Evolutionary conservation across 2,888 invertebrate genomes (phyloP).

Genomic region (Cataglyphis albicans): DNA sequence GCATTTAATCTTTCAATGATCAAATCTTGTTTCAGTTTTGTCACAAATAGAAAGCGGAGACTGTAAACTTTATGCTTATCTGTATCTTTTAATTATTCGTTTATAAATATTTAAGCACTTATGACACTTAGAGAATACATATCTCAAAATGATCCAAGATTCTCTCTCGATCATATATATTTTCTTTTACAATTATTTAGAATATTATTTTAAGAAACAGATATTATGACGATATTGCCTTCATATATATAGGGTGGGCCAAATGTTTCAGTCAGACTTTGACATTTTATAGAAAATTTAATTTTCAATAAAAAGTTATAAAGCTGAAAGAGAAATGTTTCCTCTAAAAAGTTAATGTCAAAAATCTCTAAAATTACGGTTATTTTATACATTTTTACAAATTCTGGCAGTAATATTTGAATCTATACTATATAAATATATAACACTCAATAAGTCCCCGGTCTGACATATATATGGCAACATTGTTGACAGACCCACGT

Average conservation of each 20-base stretch:
- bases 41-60: background rate
- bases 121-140: background rate
- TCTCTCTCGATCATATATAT: background rate
- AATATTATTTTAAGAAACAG: background rate
- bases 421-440: background rate
- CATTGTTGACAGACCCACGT: too few relatives aligned
- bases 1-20: background rate
- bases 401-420: too few relatives aligned
- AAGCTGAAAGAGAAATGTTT: too few relatives aligned
- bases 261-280: too few relatives aligned
- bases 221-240: background rate
- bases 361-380: too few relatives aligned
- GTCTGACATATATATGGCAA: too few relatives aligned
- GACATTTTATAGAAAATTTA: too few relatives aligned
- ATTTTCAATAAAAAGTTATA: too few relatives aligned
- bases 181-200: background rate
- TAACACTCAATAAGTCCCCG: background rate
- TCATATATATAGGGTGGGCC: background rate
- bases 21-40: background rate
- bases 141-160: background rate
- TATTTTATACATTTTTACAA: too few relatives aligned
- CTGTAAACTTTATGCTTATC: background rate
- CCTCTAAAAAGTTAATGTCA: too few relatives aligned
- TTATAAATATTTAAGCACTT: conserved; percentile 27
- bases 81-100: background rate